A percentile compares a stretch with the other conserved stretches of the same genome.
phyloP scores from a whole-genome alignment of 64 coral and sea anemone species.

The Hydrozoanthus tunicans region DNA sequence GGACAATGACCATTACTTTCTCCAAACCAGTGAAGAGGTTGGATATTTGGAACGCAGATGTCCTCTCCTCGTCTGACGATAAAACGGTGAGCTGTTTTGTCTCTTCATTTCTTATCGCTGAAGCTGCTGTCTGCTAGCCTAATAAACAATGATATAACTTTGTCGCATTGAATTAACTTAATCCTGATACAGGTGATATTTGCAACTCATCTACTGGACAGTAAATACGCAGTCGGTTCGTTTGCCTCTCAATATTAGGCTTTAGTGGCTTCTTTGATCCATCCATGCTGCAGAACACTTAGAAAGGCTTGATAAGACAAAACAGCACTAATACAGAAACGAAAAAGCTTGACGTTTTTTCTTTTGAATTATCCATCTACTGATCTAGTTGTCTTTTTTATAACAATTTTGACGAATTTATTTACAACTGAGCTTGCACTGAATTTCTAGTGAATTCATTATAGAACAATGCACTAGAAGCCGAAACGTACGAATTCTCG shows the following conservation, averaged over 20 bases:
- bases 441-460: too few relatives aligned
- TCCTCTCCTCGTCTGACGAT: constrained; percentile 13
- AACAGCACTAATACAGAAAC: too few relatives aligned
- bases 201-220: background rate
- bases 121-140: background rate
- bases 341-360: too few relatives aligned
- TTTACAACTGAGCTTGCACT: too few relatives aligned
- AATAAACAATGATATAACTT: background rate
- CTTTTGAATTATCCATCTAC: too few relatives aligned
- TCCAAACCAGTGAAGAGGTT: constrained; percentile 20
- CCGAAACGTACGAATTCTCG: too few relatives aligned
- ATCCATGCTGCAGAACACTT: too few relatives aligned
- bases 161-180: constrained; percentile 2
- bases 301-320: too few relatives aligned
- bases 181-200: constrained; percentile 10
- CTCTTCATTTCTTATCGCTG: background rate
- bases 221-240: constrained; percentile 1
- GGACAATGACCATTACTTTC: constrained; percentile 29
- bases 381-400: too few relatives aligned
- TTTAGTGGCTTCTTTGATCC: background rate
- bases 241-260: constrained; percentile 6
- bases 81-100: constrained; percentile 9
- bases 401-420: too few relatives aligned
- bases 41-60: background rate
- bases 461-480: too few relatives aligned